A percentile compares a stretch with the other conserved stretches of the same genome.
These are phyloP conservation scores for Danio albolineatus DNA, from an alignment of 2,797 vertebrate species.

Conservation along the genomic window DNA sequence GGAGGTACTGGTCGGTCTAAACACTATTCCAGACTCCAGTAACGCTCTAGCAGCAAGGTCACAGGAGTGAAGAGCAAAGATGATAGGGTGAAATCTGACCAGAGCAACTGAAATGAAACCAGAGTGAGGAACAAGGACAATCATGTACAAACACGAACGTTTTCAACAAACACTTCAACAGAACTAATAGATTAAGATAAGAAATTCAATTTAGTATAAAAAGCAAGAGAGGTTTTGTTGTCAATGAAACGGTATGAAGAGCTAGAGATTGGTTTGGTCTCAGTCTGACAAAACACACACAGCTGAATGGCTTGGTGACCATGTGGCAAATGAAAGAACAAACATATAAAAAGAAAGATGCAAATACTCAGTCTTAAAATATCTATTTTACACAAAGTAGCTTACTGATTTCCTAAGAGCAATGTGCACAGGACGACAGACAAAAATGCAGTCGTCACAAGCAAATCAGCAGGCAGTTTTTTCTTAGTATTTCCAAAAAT, in stretches of 20 bases:
- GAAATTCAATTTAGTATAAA: background rate
- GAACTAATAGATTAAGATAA: background rate
- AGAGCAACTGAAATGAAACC: background rate
- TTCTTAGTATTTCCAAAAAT: constrained; percentile 9
- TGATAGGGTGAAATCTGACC: constrained; percentile 15
- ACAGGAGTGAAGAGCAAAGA: constrained; percentile 61
- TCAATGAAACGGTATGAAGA: background rate
- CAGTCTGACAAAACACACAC: background rate
- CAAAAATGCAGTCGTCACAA: background rate
- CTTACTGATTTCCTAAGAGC: background rate
- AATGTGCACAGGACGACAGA: background rate
- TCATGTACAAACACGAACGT: constrained; percentile 11
- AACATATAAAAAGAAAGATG: background rate
- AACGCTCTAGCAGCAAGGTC: constrained; percentile 74
- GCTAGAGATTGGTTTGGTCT: background rate
- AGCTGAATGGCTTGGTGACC: background rate
- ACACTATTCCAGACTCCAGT: constrained; percentile 64
- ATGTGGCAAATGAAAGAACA: background rate
- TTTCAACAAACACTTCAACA: background rate
- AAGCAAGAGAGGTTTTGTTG: background rate
- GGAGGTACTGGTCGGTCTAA: constrained; percentile 69
- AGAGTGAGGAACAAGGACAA: constrained; percentile 9
- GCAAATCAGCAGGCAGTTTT: background rate
- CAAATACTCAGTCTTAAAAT: background rate
- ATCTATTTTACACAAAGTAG: background rate